Percentiles rank a stretch among this genome's conserved stretches.
These are phyloP conservation scores for Bombus huntii DNA, from an alignment of 1,140 invertebrate genomes.

Conservation along the genomic window DNA sequence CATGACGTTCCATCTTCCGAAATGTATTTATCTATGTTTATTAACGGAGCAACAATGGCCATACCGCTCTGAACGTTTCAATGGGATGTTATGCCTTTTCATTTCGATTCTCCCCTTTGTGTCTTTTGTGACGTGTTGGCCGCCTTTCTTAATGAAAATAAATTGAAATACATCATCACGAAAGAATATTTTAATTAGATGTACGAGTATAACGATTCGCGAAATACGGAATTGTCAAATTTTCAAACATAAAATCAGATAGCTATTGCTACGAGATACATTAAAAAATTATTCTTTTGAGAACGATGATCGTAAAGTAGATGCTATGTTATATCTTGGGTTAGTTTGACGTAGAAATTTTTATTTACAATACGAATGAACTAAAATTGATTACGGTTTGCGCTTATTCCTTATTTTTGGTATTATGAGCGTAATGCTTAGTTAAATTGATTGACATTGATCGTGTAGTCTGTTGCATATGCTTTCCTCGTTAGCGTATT, in stretches of 20 bases:
- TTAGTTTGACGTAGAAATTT: not conserved
- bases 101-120: conserved; percentile 7
- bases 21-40: conserved; percentile 64
- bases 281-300: not conserved
- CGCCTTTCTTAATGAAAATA: not conserved
- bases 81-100: conserved; percentile 22
- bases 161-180: not conserved
- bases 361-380: not conserved
- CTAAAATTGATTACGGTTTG: not conserved
- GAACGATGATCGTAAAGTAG: too few species aligned
- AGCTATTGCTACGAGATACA: not conserved
- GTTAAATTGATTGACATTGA: conserved; percentile 33
- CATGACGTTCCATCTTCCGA: conserved; percentile 58
- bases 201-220: not conserved
- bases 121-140: not conserved
- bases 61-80: conserved; percentile 2
- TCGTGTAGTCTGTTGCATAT: not conserved
- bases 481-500: not conserved
- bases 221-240: not conserved
- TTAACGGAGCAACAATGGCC: conserved; percentile 52
- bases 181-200: not conserved
- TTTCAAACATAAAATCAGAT: not conserved
- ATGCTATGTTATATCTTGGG: too few species aligned
- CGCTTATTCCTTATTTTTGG: not conserved
- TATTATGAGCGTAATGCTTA: not conserved